Percentiles rank a stretch among this genome's conserved stretches.
These are phyloP conservation scores for Pollachius pollachius DNA, from an alignment of 2,113 vertebrate genomes.

Conservation along the genomic window DNA sequence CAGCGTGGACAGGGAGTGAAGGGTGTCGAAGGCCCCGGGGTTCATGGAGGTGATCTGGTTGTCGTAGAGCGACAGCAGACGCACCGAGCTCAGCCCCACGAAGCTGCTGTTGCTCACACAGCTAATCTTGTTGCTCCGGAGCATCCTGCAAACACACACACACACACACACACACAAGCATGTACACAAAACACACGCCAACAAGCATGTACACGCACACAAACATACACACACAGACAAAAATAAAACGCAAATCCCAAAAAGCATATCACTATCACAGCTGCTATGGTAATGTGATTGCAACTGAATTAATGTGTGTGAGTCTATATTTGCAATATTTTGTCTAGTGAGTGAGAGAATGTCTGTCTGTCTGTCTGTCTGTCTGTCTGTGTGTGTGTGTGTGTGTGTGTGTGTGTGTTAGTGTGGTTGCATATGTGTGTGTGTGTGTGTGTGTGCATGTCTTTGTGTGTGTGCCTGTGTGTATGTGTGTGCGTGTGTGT, in stretches of 20 bases:
- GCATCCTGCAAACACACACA: slow-evolving; percentile 79
- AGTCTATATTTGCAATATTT: no score
- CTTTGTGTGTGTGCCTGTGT: no score
- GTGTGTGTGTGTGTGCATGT: background rate
- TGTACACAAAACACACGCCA: slow-evolving; percentile 4
- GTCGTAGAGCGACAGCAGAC: slow-evolving; percentile 94
- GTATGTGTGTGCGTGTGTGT: no score
- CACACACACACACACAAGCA: slow-evolving; percentile 14
- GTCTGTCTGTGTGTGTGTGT: no score
- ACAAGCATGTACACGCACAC: slow-evolving; percentile 8
- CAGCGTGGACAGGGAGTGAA: slow-evolving; percentile 94
- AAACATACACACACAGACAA: background rate
- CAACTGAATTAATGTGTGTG: slow-evolving; percentile 6
- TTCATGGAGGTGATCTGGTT: slow-evolving; percentile 95
- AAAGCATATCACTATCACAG: slow-evolving; percentile 15
- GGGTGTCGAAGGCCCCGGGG: slow-evolving; percentile 90
- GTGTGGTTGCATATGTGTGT: no score
- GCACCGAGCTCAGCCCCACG: slow-evolving; percentile 91
- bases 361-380: no score
- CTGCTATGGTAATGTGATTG: slow-evolving; percentile 20
- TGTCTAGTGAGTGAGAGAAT: no score
- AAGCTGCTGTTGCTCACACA: slow-evolving; percentile 96
- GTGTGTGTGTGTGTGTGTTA: no score
- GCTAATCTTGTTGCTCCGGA: slow-evolving; percentile 94
- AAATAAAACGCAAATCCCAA: background rate